Evolutionary conservation across 2,113 vertebrate genomes (phyloP).

Genomic region (Anhinga anhinga): DNA sequence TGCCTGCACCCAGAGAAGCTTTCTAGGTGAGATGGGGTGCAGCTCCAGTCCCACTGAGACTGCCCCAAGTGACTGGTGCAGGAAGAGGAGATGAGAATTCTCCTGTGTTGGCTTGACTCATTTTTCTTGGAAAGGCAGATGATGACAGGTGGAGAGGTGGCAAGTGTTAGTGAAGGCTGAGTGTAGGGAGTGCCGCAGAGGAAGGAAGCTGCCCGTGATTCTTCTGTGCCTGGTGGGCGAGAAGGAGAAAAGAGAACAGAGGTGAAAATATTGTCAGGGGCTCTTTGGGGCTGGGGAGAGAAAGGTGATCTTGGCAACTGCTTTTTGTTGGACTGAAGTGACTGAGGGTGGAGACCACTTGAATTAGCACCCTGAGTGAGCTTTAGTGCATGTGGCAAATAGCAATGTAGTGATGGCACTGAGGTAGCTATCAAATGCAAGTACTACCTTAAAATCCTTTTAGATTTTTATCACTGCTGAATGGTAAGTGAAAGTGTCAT

Average conservation of each 20-base stretch:
- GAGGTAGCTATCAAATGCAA: not conserved
- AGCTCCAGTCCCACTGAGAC: not conserved
- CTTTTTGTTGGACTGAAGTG: not conserved
- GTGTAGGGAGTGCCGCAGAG: not conserved
- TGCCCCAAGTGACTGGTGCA: not conserved
- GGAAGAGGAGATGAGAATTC: not conserved
- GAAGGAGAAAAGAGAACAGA: not conserved
- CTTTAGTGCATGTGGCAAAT: not conserved
- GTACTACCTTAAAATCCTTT: not conserved
- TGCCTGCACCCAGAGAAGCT: not conserved
- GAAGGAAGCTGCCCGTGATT: not conserved
- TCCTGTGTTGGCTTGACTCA: not conserved
- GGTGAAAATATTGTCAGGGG: not conserved
- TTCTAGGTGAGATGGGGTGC: not conserved
- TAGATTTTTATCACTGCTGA: not conserved
- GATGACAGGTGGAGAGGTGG: not conserved
- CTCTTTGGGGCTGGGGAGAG: not conserved
- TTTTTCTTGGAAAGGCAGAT: not conserved
- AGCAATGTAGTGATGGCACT: not conserved
- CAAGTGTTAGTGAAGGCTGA: not conserved
- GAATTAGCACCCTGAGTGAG: not conserved
- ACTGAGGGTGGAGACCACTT: not conserved
- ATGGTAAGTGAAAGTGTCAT: not conserved
- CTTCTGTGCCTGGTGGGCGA: not conserved
- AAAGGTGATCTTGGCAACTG: not conserved